Base-by-base conservation (phyloP, 1,140 invertebrate genomes). In the Drosophila repletoides region DNA sequence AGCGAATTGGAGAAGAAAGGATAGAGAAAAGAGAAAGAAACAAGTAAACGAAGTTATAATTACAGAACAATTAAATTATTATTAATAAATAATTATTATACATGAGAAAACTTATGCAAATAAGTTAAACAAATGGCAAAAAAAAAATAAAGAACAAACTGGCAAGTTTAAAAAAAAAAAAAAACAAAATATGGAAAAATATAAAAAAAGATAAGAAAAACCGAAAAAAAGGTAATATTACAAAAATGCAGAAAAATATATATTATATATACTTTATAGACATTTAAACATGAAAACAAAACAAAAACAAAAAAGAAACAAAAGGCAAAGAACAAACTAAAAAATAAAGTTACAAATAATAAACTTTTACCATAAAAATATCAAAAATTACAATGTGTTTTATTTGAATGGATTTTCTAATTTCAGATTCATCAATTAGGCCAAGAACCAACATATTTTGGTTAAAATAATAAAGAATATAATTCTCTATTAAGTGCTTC, bases 201-300 rank as follows among this genome's bases (percentile, higher is more conserved):
- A 69, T 61, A 52, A 65, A 45, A 61, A 72, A 59, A 17, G 6
- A 49, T 46, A 49, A 41, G 34, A 34, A 58, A 40, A 45, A 34
- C 46, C 34, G n/a, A n/a, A n/a, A 33, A 69, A 53, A 63, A 49
- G 41, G 41, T 43, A 71, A 70, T 46, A 65, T 73, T 58, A 76
- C 59, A 64, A 70, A 60, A 68, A 63, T 58, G 68, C 65, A 76
- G 58, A 69, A 71, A 81, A 83, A 88, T 88, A 88, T 88, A 88
- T 88, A 88, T 88, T 89, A 89, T 88, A 88, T 88, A 88, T 88
- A 88, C 87, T 88, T 88, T 88, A 88, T 88, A 88, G 87, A 88
- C 76, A 88, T 88, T 84, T 88, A 88, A 88, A 88, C 74, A 77
- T 68, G 76, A 88, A 88, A 88, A 70, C 72, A 71, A 73, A 73